Evolutionary conservation across 2,113 vertebrate species (phyloP).

Genomic region (Oophaga pumilio): DNA sequence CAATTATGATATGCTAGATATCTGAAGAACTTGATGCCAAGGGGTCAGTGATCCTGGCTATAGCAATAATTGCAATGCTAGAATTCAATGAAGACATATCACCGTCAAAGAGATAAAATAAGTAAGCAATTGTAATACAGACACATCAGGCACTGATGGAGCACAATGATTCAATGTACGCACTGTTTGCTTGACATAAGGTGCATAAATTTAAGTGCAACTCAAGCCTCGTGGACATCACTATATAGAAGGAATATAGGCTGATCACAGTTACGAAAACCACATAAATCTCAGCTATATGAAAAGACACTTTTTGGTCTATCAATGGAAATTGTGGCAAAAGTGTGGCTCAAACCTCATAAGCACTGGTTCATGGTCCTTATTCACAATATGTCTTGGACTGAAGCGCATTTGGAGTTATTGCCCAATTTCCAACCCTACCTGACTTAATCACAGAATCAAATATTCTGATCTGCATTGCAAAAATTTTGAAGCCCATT

Average conservation of each 20-base stretch:
- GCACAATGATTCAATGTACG: background rate
- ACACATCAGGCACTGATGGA: background rate
- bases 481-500: no score
- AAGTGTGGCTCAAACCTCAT: no score
- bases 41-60: conserved; percentile 29
- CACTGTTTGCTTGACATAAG: background rate
- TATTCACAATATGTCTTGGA: no score
- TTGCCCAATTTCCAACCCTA: no score
- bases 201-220: background rate
- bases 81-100: background rate
- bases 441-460: no score
- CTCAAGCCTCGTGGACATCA: background rate
- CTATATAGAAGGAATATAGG: background rate
- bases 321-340: background rate
- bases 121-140: background rate
- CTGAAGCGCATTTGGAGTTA: no score
- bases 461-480: no score
- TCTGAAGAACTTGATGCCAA: background rate
- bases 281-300: background rate
- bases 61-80: conserved; percentile 15
- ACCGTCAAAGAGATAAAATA: background rate
- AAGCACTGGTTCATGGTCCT: no score
- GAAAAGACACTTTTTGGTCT: background rate
- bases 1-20: conserved; percentile 46
- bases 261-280: background rate